Evolutionary conservation across 2,888 invertebrate genomes (phyloP).

Genomic region (Serripes groenlandicus): DNA sequence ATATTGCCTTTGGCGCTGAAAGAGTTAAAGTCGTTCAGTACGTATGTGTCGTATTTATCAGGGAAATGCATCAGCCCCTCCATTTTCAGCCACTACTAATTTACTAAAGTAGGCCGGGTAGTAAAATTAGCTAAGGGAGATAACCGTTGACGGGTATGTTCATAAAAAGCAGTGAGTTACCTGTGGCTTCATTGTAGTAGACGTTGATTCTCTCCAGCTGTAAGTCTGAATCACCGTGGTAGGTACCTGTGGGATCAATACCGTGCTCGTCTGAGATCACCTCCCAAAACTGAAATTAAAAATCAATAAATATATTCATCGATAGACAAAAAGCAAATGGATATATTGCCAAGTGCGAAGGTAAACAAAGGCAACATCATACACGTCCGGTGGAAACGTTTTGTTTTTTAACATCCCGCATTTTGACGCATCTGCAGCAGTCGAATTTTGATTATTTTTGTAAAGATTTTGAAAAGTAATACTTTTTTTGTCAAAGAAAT

Average conservation of each 20-base stretch:
- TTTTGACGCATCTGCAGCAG: not conserved
- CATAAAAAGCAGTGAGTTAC: slow-evolving; percentile 14
- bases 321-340: not conserved
- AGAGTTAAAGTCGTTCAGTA: no score
- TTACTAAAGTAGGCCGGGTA: no score
- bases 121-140: not conserved
- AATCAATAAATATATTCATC: not conserved
- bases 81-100: no score
- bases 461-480: not conserved
- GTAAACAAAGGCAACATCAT: no score
- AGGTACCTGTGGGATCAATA: slow-evolving; percentile 80
- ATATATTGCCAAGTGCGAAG: not conserved
- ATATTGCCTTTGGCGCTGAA: no score
- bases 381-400: no score
- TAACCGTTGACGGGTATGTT: not conserved
- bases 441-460: not conserved
- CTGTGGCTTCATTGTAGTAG: slow-evolving; percentile 86
- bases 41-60: no score
- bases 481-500: no score
- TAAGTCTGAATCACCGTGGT: slow-evolving; percentile 92
- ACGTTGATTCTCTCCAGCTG: slow-evolving; percentile 93
- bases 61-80: no score
- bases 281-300: slow-evolving; percentile 82
- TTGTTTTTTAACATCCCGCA: no score
- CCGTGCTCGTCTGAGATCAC: slow-evolving; percentile 82